Evolutionary conservation across 2,888 invertebrate genomes (phyloP).

Genomic region (Arctia plantaginis): DNA sequence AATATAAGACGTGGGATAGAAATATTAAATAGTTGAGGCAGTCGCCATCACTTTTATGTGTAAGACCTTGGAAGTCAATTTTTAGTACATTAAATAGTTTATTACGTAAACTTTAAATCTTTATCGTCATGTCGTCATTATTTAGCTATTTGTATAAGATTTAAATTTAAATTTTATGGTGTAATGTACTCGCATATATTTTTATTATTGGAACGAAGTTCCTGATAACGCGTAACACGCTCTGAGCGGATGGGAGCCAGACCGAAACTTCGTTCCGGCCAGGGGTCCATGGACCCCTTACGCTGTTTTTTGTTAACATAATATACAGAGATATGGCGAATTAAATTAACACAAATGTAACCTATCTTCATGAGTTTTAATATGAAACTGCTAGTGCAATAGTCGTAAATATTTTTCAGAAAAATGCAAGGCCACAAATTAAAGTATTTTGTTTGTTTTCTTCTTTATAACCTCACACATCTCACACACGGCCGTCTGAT

Average conservation of each 20-base stretch:
- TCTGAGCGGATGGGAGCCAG: no score
- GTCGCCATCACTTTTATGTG: neutral
- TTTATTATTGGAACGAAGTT: no score
- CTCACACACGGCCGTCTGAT: no score
- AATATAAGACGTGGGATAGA: constrained; percentile 39
- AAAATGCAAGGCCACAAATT: no score
- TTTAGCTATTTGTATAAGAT: neutral
- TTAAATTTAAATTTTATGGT: neutral
- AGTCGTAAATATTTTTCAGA: no score
- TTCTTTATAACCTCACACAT: no score
- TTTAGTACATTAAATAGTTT: constrained; percentile 41
- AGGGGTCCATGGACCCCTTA: no score
- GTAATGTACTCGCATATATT: neutral
- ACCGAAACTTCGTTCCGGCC: no score
- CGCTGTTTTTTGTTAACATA: neutral
- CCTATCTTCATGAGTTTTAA: no score
- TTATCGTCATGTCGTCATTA: neutral
- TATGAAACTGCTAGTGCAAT: no score
- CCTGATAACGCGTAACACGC: no score
- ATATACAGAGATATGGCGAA: neutral
- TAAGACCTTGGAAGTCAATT: constrained; percentile 37
- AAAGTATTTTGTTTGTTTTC: no score
- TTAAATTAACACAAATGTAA: neutral
- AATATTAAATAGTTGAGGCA: constrained; percentile 8
- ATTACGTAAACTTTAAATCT: constrained; percentile 11